phyloP scores from a whole-genome alignment of 2,113 vertebrate genomes.

The Bungarus multicinctus region DNA sequence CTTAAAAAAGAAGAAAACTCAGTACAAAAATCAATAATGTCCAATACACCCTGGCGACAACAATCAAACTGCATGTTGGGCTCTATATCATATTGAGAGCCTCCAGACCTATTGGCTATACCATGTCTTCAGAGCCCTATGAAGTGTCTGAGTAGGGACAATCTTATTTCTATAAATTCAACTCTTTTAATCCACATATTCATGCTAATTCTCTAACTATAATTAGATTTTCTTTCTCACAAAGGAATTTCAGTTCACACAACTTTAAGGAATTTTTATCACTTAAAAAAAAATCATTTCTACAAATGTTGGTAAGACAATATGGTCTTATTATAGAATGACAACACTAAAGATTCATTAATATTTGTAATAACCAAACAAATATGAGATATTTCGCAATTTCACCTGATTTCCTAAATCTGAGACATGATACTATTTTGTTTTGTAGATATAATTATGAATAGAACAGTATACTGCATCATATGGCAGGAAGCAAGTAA shows the following conservation, averaged over 20 bases:
- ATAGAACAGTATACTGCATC: neutral
- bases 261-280: neutral
- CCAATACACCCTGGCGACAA: neutral
- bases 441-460: neutral
- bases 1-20: neutral
- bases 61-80: neutral
- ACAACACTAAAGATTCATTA: neutral
- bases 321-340: neutral
- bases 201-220: neutral
- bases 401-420: neutral
- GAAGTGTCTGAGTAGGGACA: neutral
- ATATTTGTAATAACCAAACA: neutral
- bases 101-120: neutral
- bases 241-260: neutral
- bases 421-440: neutral
- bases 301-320: neutral
- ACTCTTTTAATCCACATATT: neutral
- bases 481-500: conserved; percentile 2
- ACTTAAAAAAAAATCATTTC: neutral
- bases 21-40: neutral
- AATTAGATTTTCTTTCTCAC: neutral
- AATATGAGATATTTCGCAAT: neutral
- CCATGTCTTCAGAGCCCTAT: neutral
- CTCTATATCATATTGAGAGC: neutral
- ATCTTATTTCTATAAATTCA: neutral